Percentiles rank a stretch among this genome's conserved stretches.
Conservation (phyloP, 2,113 vertebrate genomes). For the Callaeas wilsoni region DNA sequence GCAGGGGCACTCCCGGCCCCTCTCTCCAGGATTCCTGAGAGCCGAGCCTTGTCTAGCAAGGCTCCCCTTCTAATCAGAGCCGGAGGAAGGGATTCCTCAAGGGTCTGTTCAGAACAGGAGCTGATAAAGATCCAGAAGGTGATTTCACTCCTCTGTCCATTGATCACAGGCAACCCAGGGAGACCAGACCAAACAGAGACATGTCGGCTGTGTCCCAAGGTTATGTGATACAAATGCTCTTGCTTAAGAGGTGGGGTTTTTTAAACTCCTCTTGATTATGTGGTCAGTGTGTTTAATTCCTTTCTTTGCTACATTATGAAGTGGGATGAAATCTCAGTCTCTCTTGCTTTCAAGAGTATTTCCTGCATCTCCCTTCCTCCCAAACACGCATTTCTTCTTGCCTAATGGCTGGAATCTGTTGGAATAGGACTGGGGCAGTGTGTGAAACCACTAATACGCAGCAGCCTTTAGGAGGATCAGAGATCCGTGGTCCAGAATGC, state of each 20-base stretch:
- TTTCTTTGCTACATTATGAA: constrained; percentile 32
- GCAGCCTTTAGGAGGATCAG: constrained; percentile 20
- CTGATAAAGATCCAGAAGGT: constrained; percentile 58
- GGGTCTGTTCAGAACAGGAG: constrained; percentile 17
- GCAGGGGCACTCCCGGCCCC: not conserved
- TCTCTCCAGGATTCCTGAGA: not conserved
- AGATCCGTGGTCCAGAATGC: constrained; percentile 26
- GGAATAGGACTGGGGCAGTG: not conserved
- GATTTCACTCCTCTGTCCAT: constrained; percentile 51
- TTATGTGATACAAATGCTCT: constrained; percentile 37
- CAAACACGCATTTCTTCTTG: constrained; percentile 3
- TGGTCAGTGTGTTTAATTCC: constrained; percentile 41
- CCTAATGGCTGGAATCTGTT: constrained; percentile 3
- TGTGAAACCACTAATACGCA: constrained; percentile 27
- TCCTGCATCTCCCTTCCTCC: not conserved
- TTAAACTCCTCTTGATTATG: constrained; percentile 15
- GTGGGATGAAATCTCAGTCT: constrained; percentile 37
- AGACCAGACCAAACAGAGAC: constrained; percentile 62
- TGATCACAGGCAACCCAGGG: constrained; percentile 58
- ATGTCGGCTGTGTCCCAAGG: constrained; percentile 27
- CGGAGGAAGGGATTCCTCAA: not conserved
- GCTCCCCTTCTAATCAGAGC: not conserved
- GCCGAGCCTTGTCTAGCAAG: not conserved
- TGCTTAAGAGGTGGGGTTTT: not conserved
- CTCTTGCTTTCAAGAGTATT: constrained; percentile 39